Percentiles rank a stretch among this genome's conserved stretches.
These are phyloP conservation scores for Pantherophis guttatus DNA, from an alignment of 2,113 vertebrate genomes.

Conservation along the genomic window DNA sequence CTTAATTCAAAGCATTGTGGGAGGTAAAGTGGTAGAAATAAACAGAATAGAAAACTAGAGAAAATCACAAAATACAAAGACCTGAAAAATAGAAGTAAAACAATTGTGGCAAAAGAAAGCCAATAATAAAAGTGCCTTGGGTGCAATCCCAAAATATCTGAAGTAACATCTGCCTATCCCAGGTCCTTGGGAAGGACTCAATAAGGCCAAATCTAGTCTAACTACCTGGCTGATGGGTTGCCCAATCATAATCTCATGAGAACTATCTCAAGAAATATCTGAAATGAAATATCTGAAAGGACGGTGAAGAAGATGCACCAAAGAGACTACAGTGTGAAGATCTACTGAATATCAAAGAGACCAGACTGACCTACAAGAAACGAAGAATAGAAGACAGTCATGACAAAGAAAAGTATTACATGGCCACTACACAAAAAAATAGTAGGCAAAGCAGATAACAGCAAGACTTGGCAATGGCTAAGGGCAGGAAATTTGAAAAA, in stretches of 20 bases:
- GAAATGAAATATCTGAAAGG: background rate
- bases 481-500: background rate
- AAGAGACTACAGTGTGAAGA: background rate
- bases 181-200: background rate
- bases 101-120: background rate
- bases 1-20: background rate
- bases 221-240: background rate
- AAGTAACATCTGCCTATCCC: background rate
- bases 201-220: background rate
- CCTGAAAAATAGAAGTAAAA: background rate
- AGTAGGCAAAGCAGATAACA: background rate
- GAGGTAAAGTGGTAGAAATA: background rate
- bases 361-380: background rate
- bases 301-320: background rate
- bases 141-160: background rate
- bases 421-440: background rate
- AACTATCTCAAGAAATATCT: background rate
- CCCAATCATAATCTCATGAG: background rate
- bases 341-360: background rate
- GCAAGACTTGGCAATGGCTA: background rate
- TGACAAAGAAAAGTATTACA: background rate
- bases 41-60: background rate
- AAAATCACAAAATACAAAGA: background rate
- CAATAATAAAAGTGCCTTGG: background rate
- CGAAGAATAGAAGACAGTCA: background rate